Conservation (phyloP, 2,888 invertebrate species). For the Cataglyphis rosenhaueri region DNA sequence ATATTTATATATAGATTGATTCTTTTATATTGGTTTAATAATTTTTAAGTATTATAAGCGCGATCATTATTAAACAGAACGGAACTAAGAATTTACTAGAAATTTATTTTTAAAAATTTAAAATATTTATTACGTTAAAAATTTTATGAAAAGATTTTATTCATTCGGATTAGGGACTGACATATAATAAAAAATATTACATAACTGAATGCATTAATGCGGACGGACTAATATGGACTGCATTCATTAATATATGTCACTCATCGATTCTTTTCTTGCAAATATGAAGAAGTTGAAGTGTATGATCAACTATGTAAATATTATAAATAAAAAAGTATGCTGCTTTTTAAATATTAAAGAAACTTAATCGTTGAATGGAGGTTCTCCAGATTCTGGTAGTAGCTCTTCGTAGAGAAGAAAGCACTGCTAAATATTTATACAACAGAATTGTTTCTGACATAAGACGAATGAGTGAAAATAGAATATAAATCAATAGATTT, state of each 20-base stretch:
- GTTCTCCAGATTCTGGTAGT: not conserved
- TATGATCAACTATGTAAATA: not conserved
- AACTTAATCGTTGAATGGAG: not conserved
- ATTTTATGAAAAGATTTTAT: not conserved
- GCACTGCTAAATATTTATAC: conserved; percentile 2
- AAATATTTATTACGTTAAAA: not conserved
- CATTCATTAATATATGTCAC: not conserved
- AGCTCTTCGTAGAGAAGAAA: not conserved
- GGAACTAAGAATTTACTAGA: not conserved
- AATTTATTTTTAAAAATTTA: not conserved
- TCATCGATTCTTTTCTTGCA: not conserved
- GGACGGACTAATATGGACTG: not conserved
- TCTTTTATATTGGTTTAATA: not conserved
- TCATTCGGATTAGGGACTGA: not conserved
- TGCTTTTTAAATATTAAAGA: not conserved
- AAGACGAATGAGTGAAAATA: not conserved
- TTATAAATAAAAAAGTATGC: not conserved
- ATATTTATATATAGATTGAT: not conserved
- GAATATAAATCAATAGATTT: conserved; percentile 3
- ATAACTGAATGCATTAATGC: not conserved
- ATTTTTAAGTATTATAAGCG: not conserved
- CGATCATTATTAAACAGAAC: not conserved
- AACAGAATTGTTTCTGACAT: not conserved
- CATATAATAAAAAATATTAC: not conserved
- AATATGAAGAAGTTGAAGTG: not conserved